A percentile compares a stretch with the other conserved stretches of the same genome.
Evolutionary conservation across 2,113 vertebrate species (phyloP).

Genomic region (Cariama cristata): DNA sequence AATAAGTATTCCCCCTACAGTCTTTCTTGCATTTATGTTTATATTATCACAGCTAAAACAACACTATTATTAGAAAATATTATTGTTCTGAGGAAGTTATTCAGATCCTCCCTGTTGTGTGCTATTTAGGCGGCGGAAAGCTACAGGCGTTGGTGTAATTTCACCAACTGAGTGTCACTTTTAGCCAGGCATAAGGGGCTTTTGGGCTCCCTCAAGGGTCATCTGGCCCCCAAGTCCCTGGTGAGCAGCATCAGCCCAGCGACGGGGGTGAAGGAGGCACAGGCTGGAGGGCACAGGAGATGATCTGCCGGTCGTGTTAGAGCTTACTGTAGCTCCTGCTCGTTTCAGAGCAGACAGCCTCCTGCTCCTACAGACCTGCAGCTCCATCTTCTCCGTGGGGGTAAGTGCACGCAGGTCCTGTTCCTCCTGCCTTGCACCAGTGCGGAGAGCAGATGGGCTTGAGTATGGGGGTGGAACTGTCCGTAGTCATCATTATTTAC

Average conservation of each 20-base stretch:
- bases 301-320: fast-evolving
- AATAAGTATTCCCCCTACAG: not conserved
- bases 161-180: fast-evolving
- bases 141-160: not conserved
- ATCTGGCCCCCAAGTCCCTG: not conserved
- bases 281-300: fast-evolving
- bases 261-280: not conserved
- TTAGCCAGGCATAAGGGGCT: not conserved
- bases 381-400: not conserved
- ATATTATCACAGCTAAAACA: not conserved
- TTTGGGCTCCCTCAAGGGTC: fast-evolving
- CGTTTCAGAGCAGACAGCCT: not conserved
- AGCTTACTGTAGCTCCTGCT: not conserved
- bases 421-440: not conserved
- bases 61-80: not conserved
- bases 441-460: not conserved
- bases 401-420: not conserved
- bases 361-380: not conserved
- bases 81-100: not conserved
- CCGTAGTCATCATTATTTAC: not conserved
- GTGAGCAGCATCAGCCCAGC: fast-evolving
- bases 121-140: not conserved
- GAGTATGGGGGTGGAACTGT: not conserved
- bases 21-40: not conserved
- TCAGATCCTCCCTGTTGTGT: not conserved